A percentile compares a stretch with the other conserved stretches of the same genome.
These are phyloP conservation scores for Rhinolophus ferrumequinum DNA, from an alignment of 2,113 vertebrate genomes.

Conservation along the genomic window DNA sequence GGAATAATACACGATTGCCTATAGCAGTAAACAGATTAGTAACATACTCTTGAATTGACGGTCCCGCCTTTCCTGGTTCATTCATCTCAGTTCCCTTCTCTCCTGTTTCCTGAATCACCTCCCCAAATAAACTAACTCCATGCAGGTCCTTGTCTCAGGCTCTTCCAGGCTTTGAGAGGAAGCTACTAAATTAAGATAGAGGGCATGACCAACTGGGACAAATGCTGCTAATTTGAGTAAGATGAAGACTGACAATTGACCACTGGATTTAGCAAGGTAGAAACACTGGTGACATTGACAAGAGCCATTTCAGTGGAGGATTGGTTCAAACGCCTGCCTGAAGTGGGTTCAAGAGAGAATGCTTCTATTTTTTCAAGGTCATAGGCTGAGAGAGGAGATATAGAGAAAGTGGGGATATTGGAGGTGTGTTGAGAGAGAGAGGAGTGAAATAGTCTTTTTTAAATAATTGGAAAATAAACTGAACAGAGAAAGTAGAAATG, in stretches of 20 bases:
- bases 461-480: slow-evolving; percentile 22
- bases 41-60: not conserved
- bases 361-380: not conserved
- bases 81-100: not conserved
- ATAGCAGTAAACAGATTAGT: not conserved
- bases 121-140: not conserved
- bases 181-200: not conserved
- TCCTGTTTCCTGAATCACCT: not conserved
- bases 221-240: not conserved
- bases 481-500: slow-evolving; percentile 22
- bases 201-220: not conserved
- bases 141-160: not conserved
- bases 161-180: not conserved
- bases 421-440: not conserved
- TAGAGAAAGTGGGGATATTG: not conserved
- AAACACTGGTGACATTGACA: not conserved
- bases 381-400: not conserved
- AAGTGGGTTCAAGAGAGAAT: not conserved
- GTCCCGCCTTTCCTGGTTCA: not conserved
- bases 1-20: not conserved
- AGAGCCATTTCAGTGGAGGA: not conserved
- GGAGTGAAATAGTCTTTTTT: not conserved
- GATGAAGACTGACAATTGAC: not conserved
- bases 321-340: not conserved
- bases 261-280: not conserved